Percentiles rank a stretch among this genome's conserved stretches.
Evolutionary conservation across 2,113 vertebrate species (phyloP).

Genomic region (Penelope pileata): DNA sequence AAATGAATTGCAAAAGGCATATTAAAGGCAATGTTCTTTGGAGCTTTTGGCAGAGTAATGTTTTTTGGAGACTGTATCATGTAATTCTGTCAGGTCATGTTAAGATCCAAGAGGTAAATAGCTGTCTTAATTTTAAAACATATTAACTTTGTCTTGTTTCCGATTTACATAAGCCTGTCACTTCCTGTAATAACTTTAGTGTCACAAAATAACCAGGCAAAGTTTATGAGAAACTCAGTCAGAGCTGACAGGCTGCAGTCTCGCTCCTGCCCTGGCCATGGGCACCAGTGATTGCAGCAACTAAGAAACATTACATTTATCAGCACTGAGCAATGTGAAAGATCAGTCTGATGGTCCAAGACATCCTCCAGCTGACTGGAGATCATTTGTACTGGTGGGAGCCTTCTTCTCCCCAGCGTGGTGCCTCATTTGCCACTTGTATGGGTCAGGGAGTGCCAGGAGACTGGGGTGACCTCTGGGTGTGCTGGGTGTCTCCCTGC

Average conservation of each 20-base stretch:
- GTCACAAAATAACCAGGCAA: background rate
- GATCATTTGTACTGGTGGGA: background rate
- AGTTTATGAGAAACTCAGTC: background rate
- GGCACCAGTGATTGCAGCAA: background rate
- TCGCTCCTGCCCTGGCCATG: background rate
- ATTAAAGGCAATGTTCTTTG: background rate
- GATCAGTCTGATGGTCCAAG: background rate
- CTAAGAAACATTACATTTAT: background rate
- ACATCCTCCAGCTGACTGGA: background rate
- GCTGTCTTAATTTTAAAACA: background rate
- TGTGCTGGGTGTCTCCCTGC: background rate
- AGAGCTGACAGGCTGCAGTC: background rate
- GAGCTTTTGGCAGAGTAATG: background rate
- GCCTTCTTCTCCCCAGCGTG: background rate
- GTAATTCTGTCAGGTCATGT: background rate
- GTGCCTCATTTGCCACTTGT: fast-evolving
- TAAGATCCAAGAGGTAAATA: background rate
- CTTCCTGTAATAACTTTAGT: background rate
- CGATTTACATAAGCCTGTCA: background rate
- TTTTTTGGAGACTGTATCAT: background rate
- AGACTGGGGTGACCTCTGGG: background rate
- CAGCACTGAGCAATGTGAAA: background rate
- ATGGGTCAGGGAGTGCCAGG: background rate
- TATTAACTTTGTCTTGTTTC: background rate
- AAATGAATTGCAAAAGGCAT: slow-evolving; percentile 18